A percentile compares a stretch with the other conserved stretches of the same genome.
Evolutionary conservation across 2,888 invertebrate species (phyloP).

Genomic region (Macropis europaea): DNA sequence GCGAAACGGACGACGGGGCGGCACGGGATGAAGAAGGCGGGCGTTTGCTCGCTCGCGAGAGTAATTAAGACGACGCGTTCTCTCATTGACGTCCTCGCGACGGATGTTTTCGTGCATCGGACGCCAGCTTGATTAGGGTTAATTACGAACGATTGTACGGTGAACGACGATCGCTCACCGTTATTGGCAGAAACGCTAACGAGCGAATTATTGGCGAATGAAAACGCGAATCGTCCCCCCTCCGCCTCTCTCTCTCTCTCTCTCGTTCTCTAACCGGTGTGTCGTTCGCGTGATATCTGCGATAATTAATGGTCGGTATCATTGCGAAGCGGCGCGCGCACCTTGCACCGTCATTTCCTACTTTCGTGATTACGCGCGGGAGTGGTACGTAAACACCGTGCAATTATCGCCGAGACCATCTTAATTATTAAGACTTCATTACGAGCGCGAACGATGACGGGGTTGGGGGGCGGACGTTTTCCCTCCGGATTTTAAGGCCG

Average conservation of each 20-base stretch:
- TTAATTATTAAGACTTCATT: conserved; percentile 56
- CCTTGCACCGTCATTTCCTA: conserved; percentile 71
- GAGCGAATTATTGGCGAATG: conserved; percentile 61
- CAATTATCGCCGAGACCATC: conserved; percentile 56
- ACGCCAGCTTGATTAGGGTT: conserved; percentile 72
- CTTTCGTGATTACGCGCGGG: conserved; percentile 64
- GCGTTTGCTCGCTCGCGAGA: conserved; percentile 3
- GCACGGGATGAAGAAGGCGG: conserved; percentile 14
- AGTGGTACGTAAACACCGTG: conserved; percentile 47
- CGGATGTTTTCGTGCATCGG: conserved; percentile 68
- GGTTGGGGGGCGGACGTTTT: no score
- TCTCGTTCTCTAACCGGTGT: conserved; percentile 1
- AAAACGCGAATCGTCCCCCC: conserved; percentile 49
- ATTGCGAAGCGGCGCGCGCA: conserved; percentile 38
- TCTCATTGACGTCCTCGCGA: conserved; percentile 53
- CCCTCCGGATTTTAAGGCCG: no score
- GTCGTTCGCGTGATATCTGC: conserved; percentile 41
- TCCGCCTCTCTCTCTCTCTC: conserved; percentile 1
- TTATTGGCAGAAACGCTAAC: conserved; percentile 59
- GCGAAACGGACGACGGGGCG: conserved; percentile 11
- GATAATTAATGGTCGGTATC: conserved; percentile 60
- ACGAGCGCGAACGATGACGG: conserved; percentile 6
- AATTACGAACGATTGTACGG: conserved; percentile 72
- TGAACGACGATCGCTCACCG: conserved; percentile 34
- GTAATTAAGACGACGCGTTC: conserved; percentile 47